Base-by-base conservation (phyloP, 2,113 vertebrate genomes). In the Melospiza melodia region DNA sequence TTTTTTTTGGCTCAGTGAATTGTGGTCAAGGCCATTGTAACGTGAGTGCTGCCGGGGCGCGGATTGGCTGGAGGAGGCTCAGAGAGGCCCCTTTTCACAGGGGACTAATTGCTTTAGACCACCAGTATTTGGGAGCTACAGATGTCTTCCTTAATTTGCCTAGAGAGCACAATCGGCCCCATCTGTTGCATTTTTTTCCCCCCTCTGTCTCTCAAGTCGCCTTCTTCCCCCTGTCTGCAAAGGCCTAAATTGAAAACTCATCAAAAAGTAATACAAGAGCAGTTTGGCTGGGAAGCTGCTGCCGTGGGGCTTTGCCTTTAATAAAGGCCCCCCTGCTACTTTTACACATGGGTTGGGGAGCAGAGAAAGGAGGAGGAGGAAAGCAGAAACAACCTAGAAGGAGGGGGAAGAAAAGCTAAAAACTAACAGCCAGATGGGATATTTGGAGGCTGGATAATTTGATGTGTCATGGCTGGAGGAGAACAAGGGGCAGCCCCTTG, bases 261-360 rank as follows among this genome's bases (percentile, higher is more conserved):
- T 99, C 99, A 99, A 99, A 99, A 99, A 99, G 99, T 99, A 99
- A 99, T 99, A 99, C 98, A 99, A 98, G 98, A 99, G 98, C 99
- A 98, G 98, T 99, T 99, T 99, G 98, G 98, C 98, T 98, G 98
- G 97, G 93, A 98, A 98, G 98, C 98, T 98, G 98, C 98, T 98
- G 98, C 98, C 96, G 97, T 98, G 97, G 98, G 98, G 98, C 97
- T 97, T 97, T 98, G 96, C 97, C 97, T 98, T 98, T 98, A 98
- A 98, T 98, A 98, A 98, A 97, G 97, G 98, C 98, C 98, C 97
- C 98, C 98, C 99, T 97, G 98, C 98, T 98, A 98, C 98, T 98
- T 98, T 98, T 98, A 98, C 98, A 98, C 98, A 97, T 89, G 94
- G 98, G 97, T 96, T 96, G 97, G 97, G 98, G 96, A 98, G 98